phyloP scores from a whole-genome alignment of 2,888 invertebrate species.

The Cephus spinipes region DNA sequence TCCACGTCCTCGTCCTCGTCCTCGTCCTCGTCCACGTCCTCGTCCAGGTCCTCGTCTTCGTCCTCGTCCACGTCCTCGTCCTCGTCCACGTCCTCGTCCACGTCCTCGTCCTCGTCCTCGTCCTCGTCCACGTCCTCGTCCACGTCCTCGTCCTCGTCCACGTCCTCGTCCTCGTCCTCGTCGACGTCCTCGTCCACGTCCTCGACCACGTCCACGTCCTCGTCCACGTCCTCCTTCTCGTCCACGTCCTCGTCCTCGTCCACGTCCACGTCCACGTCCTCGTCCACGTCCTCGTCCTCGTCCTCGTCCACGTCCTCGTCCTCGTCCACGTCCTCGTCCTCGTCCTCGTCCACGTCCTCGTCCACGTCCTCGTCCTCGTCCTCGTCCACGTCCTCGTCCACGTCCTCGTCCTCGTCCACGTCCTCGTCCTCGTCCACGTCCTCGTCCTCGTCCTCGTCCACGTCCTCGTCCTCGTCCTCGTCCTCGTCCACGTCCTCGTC shows the following conservation, averaged over 20 bases:
- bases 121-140: not conserved
- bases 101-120: not conserved
- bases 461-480: not conserved
- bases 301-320: not conserved
- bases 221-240: not conserved
- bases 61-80: not conserved
- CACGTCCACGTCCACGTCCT: not conserved
- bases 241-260: too few relatives aligned
- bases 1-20: not conserved
- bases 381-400: not conserved
- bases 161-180: not conserved
- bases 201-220: not conserved
- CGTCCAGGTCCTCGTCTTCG: too few relatives aligned
- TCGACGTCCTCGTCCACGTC: not conserved
- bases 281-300: not conserved
- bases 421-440: not conserved
- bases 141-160: not conserved
- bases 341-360: not conserved
- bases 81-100: not conserved
- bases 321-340: not conserved
- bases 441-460: not conserved
- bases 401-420: not conserved
- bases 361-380: not conserved
- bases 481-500: not conserved
- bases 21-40: not conserved